Conservation (phyloP, 2,113 vertebrate species). For the Steatornis caripensis region DNA sequence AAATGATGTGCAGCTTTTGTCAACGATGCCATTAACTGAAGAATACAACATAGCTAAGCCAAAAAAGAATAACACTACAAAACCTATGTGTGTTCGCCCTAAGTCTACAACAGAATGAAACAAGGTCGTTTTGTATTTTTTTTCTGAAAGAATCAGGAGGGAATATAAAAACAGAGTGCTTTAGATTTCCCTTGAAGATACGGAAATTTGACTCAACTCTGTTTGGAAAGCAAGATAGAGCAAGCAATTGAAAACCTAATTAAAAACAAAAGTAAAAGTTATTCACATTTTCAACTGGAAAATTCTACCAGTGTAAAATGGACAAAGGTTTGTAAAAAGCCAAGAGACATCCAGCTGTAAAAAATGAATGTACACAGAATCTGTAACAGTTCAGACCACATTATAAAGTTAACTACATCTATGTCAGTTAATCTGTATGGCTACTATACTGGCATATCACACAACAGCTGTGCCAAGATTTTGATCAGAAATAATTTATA, state of each 20-base stretch:
- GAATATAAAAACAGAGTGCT: neutral
- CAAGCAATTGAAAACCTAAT: neutral
- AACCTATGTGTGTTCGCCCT: neutral
- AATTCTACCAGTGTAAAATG: neutral
- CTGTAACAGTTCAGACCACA: neutral
- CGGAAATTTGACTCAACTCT: neutral
- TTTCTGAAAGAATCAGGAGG: neutral
- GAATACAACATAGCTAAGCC: neutral
- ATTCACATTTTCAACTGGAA: neutral
- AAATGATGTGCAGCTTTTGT: neutral
- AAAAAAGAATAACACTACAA: neutral
- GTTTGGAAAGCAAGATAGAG: neutral
- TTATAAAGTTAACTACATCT: neutral
- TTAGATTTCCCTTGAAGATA: neutral
- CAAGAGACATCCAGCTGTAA: neutral
- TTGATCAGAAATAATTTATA: neutral
- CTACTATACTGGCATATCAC: neutral
- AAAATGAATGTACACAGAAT: neutral
- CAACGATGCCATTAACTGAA: neutral
- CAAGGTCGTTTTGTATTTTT: accelerated
- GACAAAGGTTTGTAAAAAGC: neutral
- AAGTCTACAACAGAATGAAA: neutral
- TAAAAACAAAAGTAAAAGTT: neutral
- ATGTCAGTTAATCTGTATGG: neutral
- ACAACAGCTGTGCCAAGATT: neutral